Percentiles rank a stretch among this genome's conserved stretches.
These are phyloP conservation scores for Siphamia tubifer DNA, from an alignment of 2,113 vertebrate genomes.

Conservation along the genomic window DNA sequence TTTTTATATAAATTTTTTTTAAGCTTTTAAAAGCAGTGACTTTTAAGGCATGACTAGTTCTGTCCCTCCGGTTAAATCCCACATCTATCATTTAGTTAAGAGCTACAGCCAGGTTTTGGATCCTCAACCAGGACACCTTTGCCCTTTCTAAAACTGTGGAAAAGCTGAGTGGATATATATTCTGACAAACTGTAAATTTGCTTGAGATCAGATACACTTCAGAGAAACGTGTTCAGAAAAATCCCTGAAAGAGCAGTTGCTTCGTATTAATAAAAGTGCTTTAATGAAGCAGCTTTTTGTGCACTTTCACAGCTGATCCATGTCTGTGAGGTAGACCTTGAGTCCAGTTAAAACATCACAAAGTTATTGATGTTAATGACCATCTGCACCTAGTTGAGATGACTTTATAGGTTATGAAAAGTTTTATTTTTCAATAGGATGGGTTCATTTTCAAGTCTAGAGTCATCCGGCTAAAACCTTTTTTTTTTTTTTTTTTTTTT, in stretches of 20 bases:
- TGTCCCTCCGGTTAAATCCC: not conserved
- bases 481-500: too few species aligned
- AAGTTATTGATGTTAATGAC: too few species aligned
- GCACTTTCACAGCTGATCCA: not conserved
- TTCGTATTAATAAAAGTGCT: not conserved
- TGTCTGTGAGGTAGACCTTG: not conserved
- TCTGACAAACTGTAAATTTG: not conserved
- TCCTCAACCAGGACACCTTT: conserved; percentile 6
- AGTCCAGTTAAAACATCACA: not conserved
- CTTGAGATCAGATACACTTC: not conserved
- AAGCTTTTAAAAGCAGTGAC: conserved; percentile 20
- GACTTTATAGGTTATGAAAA: too few species aligned
- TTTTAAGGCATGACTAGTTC: conserved; percentile 19
- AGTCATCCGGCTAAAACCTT: too few species aligned
- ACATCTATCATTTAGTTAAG: conserved; percentile 29
- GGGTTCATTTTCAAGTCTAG: too few species aligned
- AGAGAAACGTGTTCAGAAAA: not conserved
- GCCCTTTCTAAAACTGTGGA: conserved; percentile 9
- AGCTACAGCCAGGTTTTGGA: conserved; percentile 7
- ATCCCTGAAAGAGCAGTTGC: not conserved
- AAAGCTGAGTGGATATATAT: conserved; percentile 35
- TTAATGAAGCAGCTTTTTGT: not conserved
- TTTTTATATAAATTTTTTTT: conserved; percentile 3
- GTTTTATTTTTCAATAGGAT: too few species aligned
- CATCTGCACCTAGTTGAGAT: too few species aligned